These are phyloP conservation scores for Chroicocephalus ridibundus DNA, from an alignment of 2,113 vertebrate genomes.

Conservation along the genomic window DNA sequence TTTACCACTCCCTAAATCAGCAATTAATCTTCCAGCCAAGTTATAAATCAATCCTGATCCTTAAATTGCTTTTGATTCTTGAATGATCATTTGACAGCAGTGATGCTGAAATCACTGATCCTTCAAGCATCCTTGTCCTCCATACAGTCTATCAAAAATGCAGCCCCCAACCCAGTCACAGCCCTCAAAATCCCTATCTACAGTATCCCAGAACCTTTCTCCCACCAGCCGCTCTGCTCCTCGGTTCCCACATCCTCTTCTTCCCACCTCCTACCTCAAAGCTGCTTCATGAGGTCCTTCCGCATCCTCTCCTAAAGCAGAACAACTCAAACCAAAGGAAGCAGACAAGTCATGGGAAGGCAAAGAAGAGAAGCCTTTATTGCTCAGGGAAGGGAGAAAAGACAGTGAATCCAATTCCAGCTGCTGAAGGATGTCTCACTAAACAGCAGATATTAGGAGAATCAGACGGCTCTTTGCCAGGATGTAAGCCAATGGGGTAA, in stretches of 20 bases:
- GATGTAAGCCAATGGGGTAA: fast-evolving
- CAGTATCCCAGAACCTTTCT: not conserved
- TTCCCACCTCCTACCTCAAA: not conserved
- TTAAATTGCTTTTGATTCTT: not conserved
- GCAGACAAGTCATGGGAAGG: not conserved
- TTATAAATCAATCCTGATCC: not conserved
- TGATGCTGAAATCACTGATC: not conserved
- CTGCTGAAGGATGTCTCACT: not conserved
- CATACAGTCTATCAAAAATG: not conserved
- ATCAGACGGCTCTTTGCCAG: not conserved
- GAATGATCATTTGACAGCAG: not conserved
- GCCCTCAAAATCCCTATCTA: not conserved
- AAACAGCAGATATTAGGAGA: not conserved
- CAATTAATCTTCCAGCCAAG: not conserved
- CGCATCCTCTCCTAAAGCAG: not conserved
- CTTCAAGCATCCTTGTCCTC: not conserved
- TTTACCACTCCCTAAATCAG: not conserved
- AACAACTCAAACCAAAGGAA: not conserved
- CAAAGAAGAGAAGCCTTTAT: not conserved
- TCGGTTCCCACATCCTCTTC: not conserved
- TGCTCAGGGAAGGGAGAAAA: not conserved
- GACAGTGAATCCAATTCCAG: not conserved
- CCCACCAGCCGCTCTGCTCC: not conserved
- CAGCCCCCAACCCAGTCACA: not conserved
- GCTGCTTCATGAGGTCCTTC: not conserved